Evolutionary conservation across 2,113 vertebrate species (phyloP), one percentile per base, ranked within the genome.

Genomic region (Ailuropoda melanoleuca): DNA sequence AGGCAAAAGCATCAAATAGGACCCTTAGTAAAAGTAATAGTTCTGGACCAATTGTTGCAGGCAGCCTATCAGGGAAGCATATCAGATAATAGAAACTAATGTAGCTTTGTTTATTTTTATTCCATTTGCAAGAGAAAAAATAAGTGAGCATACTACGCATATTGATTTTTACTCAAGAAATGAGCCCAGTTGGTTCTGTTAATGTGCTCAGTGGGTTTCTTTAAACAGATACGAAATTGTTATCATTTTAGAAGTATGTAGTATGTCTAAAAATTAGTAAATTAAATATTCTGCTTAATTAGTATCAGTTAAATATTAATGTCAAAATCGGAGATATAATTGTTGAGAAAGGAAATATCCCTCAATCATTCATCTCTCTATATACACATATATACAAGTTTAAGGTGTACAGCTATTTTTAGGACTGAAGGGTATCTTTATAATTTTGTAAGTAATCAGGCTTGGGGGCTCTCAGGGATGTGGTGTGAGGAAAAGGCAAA

Each of bases 161-260:
- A 82, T 55, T 93, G 81, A 95, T 94, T 92, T 96, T 97, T 97
- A 90, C 93, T 85, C 29, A 84, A 95, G 55, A 89, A 90, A 75
- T 92, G 74, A 74, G 6, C 18, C 12, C 85, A 77, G 0, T 39
- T 90, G 34, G 34, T 90, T 34, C 39, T 94, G 53, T 93, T 90
- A 86, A 91, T 94, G 23, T 97, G 56, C 60, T 96, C 26, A 62
- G 29, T 94, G n/a, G 46, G 18, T 81, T 95, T 92, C 53, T 85
- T 88, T 93, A 97, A 92, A 88, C 26, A 93, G 12, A 88, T 78
- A 78, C 4, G 48, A 91, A 90, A 74, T 62, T 56, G 26, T 66
- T 90, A 93, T 96, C 50, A 62, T 96, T 80, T 75, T 82, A 82
- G 48, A 78, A 94, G 60, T 85, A 64, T 58, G 31, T 55, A 66